Evolutionary conservation across 2,113 vertebrate species (phyloP).

Genomic region (Fulica atra): DNA sequence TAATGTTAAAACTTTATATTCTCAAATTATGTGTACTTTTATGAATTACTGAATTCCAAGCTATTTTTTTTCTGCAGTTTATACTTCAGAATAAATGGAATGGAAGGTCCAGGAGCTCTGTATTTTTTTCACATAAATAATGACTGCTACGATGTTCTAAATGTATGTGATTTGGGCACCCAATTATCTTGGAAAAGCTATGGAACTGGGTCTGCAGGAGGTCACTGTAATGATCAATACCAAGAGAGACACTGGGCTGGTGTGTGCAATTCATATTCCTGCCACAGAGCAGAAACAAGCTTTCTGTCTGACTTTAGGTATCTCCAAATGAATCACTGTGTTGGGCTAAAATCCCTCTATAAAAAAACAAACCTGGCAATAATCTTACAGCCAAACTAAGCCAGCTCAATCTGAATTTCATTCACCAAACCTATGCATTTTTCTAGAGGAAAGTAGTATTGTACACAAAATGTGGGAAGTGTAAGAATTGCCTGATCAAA

Average conservation of each 20-base stretch:
- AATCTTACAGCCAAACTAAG: neutral
- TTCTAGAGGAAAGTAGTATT: neutral
- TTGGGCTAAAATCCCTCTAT: neutral
- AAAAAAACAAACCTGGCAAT: neutral
- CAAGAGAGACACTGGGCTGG: neutral
- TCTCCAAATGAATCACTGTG: neutral
- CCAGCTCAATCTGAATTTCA: neutral
- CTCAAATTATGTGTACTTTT: neutral
- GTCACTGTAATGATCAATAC: neutral
- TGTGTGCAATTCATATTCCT: neutral
- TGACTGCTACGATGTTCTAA: neutral
- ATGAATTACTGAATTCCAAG: neutral
- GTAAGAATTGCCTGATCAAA: neutral
- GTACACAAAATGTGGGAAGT: neutral
- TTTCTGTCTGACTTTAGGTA: neutral
- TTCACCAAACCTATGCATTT: neutral
- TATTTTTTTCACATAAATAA: neutral
- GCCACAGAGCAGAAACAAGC: neutral
- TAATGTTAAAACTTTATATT: neutral
- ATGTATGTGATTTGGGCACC: neutral
- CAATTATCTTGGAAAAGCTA: neutral
- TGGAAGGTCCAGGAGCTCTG: neutral
- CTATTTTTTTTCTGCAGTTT: neutral
- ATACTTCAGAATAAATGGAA: neutral
- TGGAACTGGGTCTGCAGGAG: neutral